Evolutionary conservation across 2,888 invertebrate species (phyloP), one percentile per base, ranked within the genome.

Genomic region (Caenorhabditis virilis): DNA sequence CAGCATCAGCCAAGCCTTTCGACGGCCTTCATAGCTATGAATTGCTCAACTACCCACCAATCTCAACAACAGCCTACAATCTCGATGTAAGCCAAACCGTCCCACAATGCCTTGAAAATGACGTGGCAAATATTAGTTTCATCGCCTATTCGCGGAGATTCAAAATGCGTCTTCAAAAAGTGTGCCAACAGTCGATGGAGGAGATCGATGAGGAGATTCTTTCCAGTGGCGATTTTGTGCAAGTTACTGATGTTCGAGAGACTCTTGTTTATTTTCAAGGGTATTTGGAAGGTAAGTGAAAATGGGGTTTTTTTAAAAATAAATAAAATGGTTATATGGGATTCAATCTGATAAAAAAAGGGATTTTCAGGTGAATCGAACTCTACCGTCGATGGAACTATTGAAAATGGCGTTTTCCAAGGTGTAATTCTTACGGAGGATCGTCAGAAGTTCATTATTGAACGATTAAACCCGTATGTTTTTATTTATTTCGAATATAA

Each of bases 301-400:
- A n/a, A n/a, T n/a, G n/a, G n/a, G n/a, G n/a, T n/a, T n/a, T n/a
- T n/a, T n/a, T 38, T 38, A 38, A 38, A 38, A n/a, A 7, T 7
- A n/a, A 6, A 16, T n/a, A 16, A 16, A 6, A 38, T 38, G 6
- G 6, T 6, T 6, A 16, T 16, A 11, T 38, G 18, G 6, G 15
- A n/a, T n/a, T n/a, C n/a, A n/a, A n/a, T n/a, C n/a, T n/a, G n/a
- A n/a, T n/a, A n/a, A n/a, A n/a, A n/a, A n/a, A n/a, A n/a, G n/a
- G n/a, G n/a, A n/a, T n/a, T n/a, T n/a, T n/a, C n/a, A 38, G 38
- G 38, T 5, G 20, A 41, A 22, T 41, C 41, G 5, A 47, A 47
- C 35, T 47, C 47, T 18, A 47, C 47, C 22, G 47, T 47, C 18
- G 47, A 47, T 20, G 47, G 47, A 33, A 47, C 47, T 15, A 22